Conservation (phyloP, 2,797 vertebrate species). For the Epinephelus malabaricus region DNA sequence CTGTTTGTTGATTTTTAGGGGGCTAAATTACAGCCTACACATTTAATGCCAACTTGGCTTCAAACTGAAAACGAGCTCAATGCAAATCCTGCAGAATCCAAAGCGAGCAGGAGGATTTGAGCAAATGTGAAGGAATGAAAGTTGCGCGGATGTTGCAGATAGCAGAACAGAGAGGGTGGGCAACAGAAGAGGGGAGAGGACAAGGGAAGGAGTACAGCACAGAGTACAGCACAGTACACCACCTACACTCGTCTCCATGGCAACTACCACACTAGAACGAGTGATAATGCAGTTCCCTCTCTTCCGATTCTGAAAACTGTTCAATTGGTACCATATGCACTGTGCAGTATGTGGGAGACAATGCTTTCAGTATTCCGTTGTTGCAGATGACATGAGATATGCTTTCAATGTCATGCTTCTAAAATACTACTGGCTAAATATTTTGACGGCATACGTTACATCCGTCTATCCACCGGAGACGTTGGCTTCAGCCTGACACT, state of each 20-base stretch:
- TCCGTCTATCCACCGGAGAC: conserved; percentile 46
- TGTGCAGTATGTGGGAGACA: conserved; percentile 76
- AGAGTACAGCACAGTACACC: conserved; percentile 81
- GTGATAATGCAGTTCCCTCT: conserved; percentile 80
- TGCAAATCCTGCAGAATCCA: background rate
- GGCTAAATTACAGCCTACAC: background rate
- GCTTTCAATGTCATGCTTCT: conserved; percentile 14
- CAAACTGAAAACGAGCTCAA: background rate
- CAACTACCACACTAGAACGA: conserved; percentile 84
- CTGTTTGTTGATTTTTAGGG: background rate
- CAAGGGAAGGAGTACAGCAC: conserved; percentile 77
- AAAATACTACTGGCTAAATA: conserved; percentile 23
- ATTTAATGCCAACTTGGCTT: background rate
- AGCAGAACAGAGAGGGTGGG: conserved; percentile 72
- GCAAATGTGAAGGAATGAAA: conserved; percentile 65
- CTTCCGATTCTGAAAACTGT: conserved; percentile 78
- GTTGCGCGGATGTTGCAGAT: conserved; percentile 76
- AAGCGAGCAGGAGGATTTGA: conserved; percentile 9
- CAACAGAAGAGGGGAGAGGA: conserved; percentile 77
- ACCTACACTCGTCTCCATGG: conserved; percentile 86
- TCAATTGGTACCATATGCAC: conserved; percentile 76
- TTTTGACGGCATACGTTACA: conserved; percentile 27
- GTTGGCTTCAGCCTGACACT: conserved; percentile 41
- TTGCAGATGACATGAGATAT: conserved; percentile 44
- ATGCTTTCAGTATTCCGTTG: conserved; percentile 59